phyloP scores from a whole-genome alignment of 2,113 vertebrate species.

The Fulica atra region DNA sequence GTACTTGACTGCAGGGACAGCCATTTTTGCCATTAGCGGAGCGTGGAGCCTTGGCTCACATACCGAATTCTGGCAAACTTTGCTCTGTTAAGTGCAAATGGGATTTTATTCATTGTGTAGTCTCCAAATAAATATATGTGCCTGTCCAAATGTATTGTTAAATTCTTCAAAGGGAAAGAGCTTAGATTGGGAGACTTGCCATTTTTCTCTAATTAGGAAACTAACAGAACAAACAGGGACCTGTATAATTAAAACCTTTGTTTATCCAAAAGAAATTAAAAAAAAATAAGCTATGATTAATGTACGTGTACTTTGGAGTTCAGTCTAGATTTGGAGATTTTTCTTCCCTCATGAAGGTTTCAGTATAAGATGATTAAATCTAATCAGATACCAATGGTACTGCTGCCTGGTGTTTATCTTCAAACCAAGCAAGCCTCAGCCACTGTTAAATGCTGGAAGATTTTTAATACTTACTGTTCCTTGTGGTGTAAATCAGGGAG shows the following conservation, averaged over 20 bases:
- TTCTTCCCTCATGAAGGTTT: slow-evolving; percentile 31
- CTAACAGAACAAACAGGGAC: slow-evolving; percentile 52
- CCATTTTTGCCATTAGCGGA: slow-evolving; percentile 65
- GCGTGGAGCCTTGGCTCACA: slow-evolving; percentile 57
- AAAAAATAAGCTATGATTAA: slow-evolving; percentile 46
- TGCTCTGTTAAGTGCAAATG: slow-evolving; percentile 67
- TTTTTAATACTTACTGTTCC: not conserved
- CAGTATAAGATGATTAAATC: not conserved
- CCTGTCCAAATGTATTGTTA: slow-evolving; percentile 64
- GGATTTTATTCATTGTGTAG: slow-evolving; percentile 64
- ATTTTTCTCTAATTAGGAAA: slow-evolving; percentile 76
- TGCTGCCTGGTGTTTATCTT: not conserved
- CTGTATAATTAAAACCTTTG: slow-evolving; percentile 75
- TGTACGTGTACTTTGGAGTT: slow-evolving; percentile 25
- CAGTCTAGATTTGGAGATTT: not conserved
- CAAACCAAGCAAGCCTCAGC: not conserved
- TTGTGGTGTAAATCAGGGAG: not conserved
- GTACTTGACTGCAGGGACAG: slow-evolving; percentile 50
- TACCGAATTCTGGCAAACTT: slow-evolving; percentile 55
- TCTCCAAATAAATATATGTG: slow-evolving; percentile 72
- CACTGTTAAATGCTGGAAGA: not conserved
- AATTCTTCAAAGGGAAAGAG: slow-evolving; percentile 63
- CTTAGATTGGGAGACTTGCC: slow-evolving; percentile 67
- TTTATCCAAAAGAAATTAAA: slow-evolving; percentile 62
- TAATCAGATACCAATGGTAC: not conserved